Evolutionary conservation across 92 coral and sea anemone species (phyloP), one percentile per base, ranked within the genome.

Genomic region (Pocillopora grandis): DNA sequence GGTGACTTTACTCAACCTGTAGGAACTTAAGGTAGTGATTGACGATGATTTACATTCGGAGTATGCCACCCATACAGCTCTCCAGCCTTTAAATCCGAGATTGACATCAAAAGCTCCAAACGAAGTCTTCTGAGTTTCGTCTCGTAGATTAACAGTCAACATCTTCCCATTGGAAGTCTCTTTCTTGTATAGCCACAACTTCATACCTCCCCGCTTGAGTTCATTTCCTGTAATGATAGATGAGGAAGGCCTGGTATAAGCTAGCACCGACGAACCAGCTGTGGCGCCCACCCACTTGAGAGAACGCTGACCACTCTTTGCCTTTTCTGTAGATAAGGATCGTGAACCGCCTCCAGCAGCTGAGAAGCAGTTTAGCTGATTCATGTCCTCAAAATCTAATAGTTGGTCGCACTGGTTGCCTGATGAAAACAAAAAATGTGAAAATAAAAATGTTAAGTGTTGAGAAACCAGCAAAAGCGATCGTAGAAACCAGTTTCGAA

Each of bases 81-180:
- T 79, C 90, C 90, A 87, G 9, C 90, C 90, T 68, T 63, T 82
- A 75, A 87, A 87, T 18, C 66, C 76, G 23, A 87, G 63, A 20
- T 78, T 59, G 16, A 78, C 72, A 56, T 17, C 19, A 61, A 82
- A 76, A 0, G 4, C 65, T 5, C 69, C 71, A n/a, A 67, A 37
- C 58, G 20, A 10, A 60, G 63, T 77, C 8, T 62, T 66, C 20
- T 56, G 59, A 20, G 87, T 87, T 10, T 17, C 62, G 1, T 65
- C 82, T 10, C 27, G 62, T 1, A 78, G 64, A 13, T 56, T 17
- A 35, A 78, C 52, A 42, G 52, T 59, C 37, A 61, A 36, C 66
- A 87, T 67, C 79, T 76, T 66, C 2, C 79, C 87, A 48, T 76
- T 77, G 18, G 75, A 52, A 33, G 55, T 66, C 65, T 64, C 62